Conservation (phyloP, 2,113 vertebrate species). For the Bostrychus sinensis region DNA sequence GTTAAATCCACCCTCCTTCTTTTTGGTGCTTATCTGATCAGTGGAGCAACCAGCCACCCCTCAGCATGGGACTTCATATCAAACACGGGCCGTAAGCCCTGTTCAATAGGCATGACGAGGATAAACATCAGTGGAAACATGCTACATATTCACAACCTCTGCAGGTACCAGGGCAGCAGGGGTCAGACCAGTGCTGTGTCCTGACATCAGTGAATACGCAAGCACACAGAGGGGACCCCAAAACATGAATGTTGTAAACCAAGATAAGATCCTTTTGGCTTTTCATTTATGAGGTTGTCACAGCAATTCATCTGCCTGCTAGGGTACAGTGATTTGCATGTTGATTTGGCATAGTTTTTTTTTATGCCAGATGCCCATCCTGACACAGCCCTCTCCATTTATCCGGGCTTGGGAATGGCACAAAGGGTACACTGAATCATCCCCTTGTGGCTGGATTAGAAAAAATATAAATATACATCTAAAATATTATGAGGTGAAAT, state of each 20-base stretch:
- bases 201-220: conserved; percentile 46
- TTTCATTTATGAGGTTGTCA: no score
- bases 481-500: background rate
- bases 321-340: background rate
- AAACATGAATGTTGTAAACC: no score
- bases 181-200: conserved; percentile 13
- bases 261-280: no score
- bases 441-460: background rate
- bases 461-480: background rate
- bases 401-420: background rate
- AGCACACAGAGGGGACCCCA: conserved; percentile 40
- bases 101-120: conserved; percentile 61
- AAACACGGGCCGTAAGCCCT: conserved; percentile 56
- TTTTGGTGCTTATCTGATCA: conserved; percentile 72
- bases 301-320: background rate
- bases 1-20: conserved; percentile 64
- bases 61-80: conserved; percentile 64
- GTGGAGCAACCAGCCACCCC: conserved; percentile 47
- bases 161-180: conserved; percentile 26
- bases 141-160: conserved; percentile 14
- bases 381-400: background rate
- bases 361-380: no score
- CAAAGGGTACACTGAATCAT: background rate
- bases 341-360: no score
- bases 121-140: conserved; percentile 60